Conservation (phyloP, 1,140 invertebrate genomes). For the Coenobita brevimanus region DNA sequence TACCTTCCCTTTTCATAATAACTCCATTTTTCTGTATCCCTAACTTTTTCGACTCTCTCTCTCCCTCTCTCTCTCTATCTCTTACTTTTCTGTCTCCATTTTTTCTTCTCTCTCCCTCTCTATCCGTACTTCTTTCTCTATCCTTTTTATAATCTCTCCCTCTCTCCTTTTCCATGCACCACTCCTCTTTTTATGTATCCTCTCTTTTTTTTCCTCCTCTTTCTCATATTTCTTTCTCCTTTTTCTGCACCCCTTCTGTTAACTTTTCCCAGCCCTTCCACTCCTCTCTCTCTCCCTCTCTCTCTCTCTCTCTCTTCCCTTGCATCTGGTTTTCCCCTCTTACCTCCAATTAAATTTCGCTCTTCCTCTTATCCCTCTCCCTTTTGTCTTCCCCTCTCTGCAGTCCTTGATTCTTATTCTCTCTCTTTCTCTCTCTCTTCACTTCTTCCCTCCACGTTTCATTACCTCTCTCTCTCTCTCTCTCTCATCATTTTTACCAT, state of each 20-base stretch:
- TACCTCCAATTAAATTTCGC: neutral
- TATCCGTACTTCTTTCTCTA: too few species aligned
- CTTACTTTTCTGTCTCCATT: too few species aligned
- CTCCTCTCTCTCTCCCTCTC: neutral
- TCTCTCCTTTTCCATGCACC: too few species aligned
- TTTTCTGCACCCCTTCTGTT: neutral
- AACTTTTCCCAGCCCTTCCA: neutral
- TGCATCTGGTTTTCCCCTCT: too few species aligned
- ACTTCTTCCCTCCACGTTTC: neutral
- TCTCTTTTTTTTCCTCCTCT: neutral
- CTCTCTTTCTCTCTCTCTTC: neutral
- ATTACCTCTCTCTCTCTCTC: neutral
- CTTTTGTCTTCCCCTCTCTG: too few species aligned
- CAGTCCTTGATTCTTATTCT: neutral
- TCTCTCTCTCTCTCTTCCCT: neutral
- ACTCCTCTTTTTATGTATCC: too few species aligned
- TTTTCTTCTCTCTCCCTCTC: too few species aligned
- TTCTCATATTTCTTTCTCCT: neutral
- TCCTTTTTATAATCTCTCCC: too few species aligned
- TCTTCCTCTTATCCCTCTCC: neutral
- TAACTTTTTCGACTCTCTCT: too few species aligned
- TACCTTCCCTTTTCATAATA: too few species aligned
- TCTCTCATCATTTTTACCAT: neutral
- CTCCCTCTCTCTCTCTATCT: too few species aligned
- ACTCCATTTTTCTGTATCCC: too few species aligned